Evolutionary conservation across 2,888 invertebrate species (phyloP).

Genomic region (Coleophora flavipennella): DNA sequence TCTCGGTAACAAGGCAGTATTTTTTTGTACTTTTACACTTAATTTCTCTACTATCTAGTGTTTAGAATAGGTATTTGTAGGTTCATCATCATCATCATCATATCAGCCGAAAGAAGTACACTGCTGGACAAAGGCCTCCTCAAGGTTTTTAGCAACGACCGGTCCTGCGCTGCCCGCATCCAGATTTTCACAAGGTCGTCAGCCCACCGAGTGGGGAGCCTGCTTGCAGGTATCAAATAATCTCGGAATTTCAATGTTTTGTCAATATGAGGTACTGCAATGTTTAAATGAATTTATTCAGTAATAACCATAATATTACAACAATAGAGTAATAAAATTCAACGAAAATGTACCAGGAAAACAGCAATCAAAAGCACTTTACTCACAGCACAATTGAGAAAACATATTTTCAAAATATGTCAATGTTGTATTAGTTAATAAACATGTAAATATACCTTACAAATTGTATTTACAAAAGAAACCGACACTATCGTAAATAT

Average conservation of each 20-base stretch:
- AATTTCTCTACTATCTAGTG: not conserved
- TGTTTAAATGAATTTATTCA: no score
- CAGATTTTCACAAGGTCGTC: no score
- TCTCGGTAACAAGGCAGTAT: not conserved
- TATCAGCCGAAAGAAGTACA: no score
- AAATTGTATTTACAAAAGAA: conserved; percentile 69
- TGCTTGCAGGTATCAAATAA: no score
- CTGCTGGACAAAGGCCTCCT: no score
- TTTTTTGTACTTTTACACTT: conserved; percentile 1
- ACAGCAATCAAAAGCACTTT: conserved; percentile 43
- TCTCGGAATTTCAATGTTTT: not conserved
- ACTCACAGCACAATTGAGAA: conserved; percentile 71
- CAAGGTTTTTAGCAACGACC: no score
- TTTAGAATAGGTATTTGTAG: not conserved
- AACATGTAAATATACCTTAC: conserved; percentile 68
- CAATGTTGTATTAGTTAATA: conserved; percentile 42
- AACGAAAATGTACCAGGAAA: conserved; percentile 17
- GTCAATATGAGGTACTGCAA: no score
- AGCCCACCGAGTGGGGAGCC: no score
- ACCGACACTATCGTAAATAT: conserved; percentile 34
- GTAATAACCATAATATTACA: no score
- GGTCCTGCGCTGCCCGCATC: no score
- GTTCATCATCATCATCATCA: no score
- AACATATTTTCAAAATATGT: conserved; percentile 72
- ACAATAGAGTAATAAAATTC: no score